A percentile compares a stretch with the other conserved stretches of the same genome.
phyloP scores from a whole-genome alignment of 2,797 vertebrate species.

The Pangasius larnaudii region DNA sequence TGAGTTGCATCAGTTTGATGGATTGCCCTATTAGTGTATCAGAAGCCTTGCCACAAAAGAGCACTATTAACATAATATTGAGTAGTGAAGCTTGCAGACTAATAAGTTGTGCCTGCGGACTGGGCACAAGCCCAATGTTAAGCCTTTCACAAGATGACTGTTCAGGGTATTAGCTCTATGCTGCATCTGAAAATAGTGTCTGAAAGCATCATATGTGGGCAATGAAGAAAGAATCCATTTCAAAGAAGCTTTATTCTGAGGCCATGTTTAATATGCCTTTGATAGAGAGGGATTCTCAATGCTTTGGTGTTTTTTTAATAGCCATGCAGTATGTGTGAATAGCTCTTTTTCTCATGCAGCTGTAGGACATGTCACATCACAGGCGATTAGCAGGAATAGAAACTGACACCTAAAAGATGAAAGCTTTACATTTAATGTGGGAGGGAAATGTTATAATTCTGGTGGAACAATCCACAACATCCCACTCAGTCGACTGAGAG shows the following conservation, averaged over 20 bases:
- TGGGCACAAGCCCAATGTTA: slow-evolving; percentile 49
- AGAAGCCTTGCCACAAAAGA: slow-evolving; percentile 37
- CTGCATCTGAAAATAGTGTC: slow-evolving; percentile 59
- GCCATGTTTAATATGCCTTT: slow-evolving; percentile 69
- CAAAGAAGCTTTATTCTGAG: slow-evolving; percentile 63
- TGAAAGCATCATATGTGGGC: slow-evolving; percentile 63
- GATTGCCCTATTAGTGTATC: slow-evolving; percentile 37
- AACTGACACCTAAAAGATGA: slow-evolving; percentile 67
- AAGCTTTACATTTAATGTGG: slow-evolving; percentile 71
- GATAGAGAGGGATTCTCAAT: slow-evolving; percentile 69
- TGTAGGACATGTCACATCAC: slow-evolving; percentile 66
- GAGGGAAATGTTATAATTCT: slow-evolving; percentile 60
- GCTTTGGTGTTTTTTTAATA: slow-evolving; percentile 64
- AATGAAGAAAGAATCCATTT: slow-evolving; percentile 62
- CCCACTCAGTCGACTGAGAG: slow-evolving; percentile 61
- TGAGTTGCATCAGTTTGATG: slow-evolving; percentile 9
- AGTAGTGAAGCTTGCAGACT: slow-evolving; percentile 50
- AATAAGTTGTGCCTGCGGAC: slow-evolving; percentile 63
- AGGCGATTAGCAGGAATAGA: slow-evolving; percentile 66
- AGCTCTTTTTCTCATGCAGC: slow-evolving; percentile 63
- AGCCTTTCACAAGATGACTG: slow-evolving; percentile 55
- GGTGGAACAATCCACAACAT: slow-evolving; percentile 64
- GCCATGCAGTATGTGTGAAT: slow-evolving; percentile 61
- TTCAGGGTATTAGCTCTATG: slow-evolving; percentile 41
- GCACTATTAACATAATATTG: slow-evolving; percentile 60